Percentiles rank a stretch among this genome's conserved stretches.
These are phyloP conservation scores for Drosophila birchii DNA, from an alignment of 2,888 invertebrate species.

Conservation along the genomic window DNA sequence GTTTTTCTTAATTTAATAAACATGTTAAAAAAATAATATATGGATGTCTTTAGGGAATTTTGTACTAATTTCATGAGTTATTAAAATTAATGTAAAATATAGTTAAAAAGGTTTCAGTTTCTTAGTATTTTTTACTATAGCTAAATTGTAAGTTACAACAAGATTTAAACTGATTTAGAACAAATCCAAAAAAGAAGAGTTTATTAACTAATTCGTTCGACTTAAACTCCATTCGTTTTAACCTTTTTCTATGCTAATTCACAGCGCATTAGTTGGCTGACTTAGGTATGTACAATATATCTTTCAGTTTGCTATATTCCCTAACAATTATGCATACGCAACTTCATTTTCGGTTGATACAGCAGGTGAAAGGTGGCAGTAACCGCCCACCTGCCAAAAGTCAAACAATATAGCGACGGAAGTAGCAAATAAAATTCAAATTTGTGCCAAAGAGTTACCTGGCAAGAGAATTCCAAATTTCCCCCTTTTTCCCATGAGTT, in stretches of 20 bases:
- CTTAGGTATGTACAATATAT: constrained; percentile 47
- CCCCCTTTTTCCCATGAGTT: constrained; percentile 45
- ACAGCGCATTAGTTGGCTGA: constrained; percentile 66
- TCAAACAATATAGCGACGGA: constrained; percentile 76
- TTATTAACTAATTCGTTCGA: background rate
- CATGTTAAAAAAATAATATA: too few relatives aligned
- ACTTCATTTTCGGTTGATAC: constrained; percentile 28
- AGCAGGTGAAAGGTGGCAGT: background rate
- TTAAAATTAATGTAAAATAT: too few relatives aligned
- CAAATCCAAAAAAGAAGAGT: background rate
- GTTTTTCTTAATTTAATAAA: too few relatives aligned
- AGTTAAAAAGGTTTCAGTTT: too few relatives aligned
- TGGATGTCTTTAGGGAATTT: too few relatives aligned
- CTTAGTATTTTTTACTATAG: too few relatives aligned
- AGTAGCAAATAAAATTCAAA: constrained; percentile 81
- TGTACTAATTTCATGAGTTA: too few relatives aligned
- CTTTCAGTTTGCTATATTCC: constrained; percentile 63
- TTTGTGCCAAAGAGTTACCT: constrained; percentile 79
- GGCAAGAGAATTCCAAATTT: constrained; percentile 46
- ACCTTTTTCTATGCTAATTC: constrained; percentile 58
- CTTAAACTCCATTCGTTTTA: background rate
- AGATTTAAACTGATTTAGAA: background rate
- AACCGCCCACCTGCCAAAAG: constrained; percentile 26
- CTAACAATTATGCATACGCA: constrained; percentile 56
- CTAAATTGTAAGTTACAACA: too few relatives aligned